These are phyloP conservation scores for Neodon shergylaensis DNA, from an alignment of 2,113 vertebrate species.

Conservation along the genomic window DNA sequence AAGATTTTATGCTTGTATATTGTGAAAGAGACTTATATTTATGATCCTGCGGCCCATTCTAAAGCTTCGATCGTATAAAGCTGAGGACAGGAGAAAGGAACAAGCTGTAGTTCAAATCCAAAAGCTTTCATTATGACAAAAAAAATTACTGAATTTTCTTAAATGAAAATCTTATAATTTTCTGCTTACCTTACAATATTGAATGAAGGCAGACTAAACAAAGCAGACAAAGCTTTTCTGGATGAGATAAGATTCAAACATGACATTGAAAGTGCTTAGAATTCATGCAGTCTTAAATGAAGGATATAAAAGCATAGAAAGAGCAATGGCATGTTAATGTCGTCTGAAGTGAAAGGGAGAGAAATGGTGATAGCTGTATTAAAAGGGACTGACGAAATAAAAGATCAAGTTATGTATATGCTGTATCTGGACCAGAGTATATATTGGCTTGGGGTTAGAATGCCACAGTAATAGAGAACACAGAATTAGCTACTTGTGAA, in stretches of 20 bases:
- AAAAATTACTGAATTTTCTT: not conserved
- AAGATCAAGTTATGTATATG: not conserved
- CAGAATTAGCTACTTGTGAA: not conserved
- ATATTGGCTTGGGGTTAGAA: not conserved
- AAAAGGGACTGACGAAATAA: not conserved
- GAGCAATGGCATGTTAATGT: not conserved
- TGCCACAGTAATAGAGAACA: not conserved
- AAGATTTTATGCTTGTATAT: not conserved
- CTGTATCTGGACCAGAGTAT: not conserved
- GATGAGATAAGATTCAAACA: not conserved
- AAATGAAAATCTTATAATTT: not conserved
- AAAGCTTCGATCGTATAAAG: not conserved
- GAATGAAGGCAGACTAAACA: not conserved
- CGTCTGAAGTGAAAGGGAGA: not conserved
- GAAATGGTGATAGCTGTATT: not conserved
- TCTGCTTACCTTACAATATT: not conserved
- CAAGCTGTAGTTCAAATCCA: not conserved
- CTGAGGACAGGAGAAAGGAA: not conserved
- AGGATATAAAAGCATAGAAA: not conserved
- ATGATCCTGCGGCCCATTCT: not conserved
- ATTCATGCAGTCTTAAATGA: not conserved
- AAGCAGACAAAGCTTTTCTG: not conserved
- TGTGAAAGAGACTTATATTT: not conserved
- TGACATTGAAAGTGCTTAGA: not conserved
- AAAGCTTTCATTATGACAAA: not conserved